Conservation (phyloP, 64 coral and sea anemone species). For the Porites lutea region DNA sequence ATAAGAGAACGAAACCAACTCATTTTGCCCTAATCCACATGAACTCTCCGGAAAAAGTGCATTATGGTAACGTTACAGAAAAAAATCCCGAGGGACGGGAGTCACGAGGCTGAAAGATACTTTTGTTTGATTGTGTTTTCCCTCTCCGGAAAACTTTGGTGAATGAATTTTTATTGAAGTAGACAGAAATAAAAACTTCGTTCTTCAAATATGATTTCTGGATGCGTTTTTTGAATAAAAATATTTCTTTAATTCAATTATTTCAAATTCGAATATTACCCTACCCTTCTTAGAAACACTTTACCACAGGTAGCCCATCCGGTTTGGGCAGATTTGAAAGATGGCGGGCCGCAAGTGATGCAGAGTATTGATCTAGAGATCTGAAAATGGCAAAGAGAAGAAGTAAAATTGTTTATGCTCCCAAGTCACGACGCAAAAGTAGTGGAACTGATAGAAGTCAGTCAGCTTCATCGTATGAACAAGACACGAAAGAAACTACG, state of each 20-base stretch:
- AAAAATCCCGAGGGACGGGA: neutral
- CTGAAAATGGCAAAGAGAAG: conserved; percentile 16
- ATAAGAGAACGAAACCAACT: conserved; percentile 18
- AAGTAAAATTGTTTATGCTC: conserved; percentile 15
- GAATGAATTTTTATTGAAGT: too few species aligned
- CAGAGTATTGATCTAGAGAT: too few species aligned
- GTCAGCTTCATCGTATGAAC: neutral
- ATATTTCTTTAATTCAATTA: neutral
- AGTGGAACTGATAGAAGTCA: neutral
- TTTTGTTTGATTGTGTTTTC: too few species aligned
- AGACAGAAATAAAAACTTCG: too few species aligned
- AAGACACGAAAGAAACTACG: neutral
- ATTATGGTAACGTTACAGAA: neutral
- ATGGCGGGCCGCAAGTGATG: neutral
- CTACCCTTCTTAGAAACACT: neutral
- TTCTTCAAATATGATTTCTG: too few species aligned
- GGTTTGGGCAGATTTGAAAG: neutral
- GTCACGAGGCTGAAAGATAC: too few species aligned
- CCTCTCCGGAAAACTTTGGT: too few species aligned
- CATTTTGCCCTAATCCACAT: neutral
- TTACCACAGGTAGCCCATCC: neutral
- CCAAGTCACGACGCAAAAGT: conserved; percentile 26
- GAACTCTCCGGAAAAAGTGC: neutral
- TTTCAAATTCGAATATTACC: neutral
- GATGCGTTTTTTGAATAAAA: too few species aligned